Evolutionary conservation across 2,113 vertebrate genomes (phyloP).

Genomic region (Epinephelus fuscoguttatus): DNA sequence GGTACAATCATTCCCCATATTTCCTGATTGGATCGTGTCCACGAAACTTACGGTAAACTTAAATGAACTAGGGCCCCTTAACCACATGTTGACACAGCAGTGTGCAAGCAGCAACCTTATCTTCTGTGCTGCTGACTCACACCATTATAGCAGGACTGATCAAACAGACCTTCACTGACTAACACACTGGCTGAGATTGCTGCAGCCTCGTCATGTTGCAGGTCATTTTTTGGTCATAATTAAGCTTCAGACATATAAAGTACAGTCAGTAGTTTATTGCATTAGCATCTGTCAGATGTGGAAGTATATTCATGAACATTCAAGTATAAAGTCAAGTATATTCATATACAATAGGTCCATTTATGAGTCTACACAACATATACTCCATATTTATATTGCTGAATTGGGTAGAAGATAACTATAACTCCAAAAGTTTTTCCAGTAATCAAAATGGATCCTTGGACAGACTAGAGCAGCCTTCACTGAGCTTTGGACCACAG

Average conservation of each 20-base stretch:
- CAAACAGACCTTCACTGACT: neutral
- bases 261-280: conserved; percentile 8
- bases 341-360: neutral
- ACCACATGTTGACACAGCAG: conserved; percentile 22
- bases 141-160: conserved; percentile 4
- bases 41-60: conserved; percentile 13
- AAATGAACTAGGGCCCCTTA: conserved; percentile 12
- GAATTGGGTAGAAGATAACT: neutral
- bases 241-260: neutral
- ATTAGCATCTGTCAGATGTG: neutral
- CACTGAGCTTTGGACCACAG: neutral
- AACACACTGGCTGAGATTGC: neutral
- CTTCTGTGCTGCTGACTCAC: conserved; percentile 15
- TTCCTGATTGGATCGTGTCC: conserved; percentile 26
- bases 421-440: neutral
- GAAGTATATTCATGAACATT: neutral
- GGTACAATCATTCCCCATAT: conserved; percentile 10
- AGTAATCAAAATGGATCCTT: neutral
- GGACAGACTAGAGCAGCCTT: neutral
- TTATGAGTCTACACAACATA: neutral
- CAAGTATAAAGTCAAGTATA: neutral
- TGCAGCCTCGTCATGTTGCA: neutral
- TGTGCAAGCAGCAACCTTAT: neutral
- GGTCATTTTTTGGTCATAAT: neutral
- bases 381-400: neutral